Evolutionary conservation across 1,140 invertebrate species (phyloP), one percentile per base, ranked within the genome.

Genomic region (Trichonephila inaurata): DNA sequence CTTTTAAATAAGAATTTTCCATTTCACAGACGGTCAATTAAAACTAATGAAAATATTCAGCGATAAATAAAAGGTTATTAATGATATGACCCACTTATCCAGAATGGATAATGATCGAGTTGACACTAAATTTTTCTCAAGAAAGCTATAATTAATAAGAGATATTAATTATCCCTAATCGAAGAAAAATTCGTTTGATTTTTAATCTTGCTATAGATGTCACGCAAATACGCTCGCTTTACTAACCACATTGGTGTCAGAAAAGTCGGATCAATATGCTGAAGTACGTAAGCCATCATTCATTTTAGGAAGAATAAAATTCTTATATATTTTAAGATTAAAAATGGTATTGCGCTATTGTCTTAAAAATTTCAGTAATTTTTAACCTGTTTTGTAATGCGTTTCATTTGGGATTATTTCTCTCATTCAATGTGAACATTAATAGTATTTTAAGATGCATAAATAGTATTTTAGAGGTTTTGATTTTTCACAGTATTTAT

Each of bases 31-130:
- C 82, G n/a, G 82, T 58, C 82, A 83, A 83, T 83, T 83, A 83
- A 58, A 83, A 2, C 82, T 83, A 83, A 83, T 83, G 82, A 83
- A 83, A 44, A 83, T 83, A 28, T 19, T 12, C 40, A 14, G 21
- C 51, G 58, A 58, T 83, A 44, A 83, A 83, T 44, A 83, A 83
- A 83, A 44, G 44, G 82, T 83, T 83, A 83, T 83, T 83, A 83
- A 83, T 83, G 82, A 16, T 14, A 51, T 83, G 82, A 83, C 82
- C 82, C 82, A 83, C 21, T 83, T 83, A 83, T 83, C 21, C 44
- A 83, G 44, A 83, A 83, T 83, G 44, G 82, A 83, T 83, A 83
- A 83, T 83, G 82, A 83, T 83, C 51, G 21, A 44, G 82, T 83
- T 83, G 82, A 83, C 82, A 58, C 82, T 14, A 83, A 83, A 58